Base-by-base conservation (phyloP, 2,888 invertebrate genomes). In the Halictus quadricinctus region DNA sequence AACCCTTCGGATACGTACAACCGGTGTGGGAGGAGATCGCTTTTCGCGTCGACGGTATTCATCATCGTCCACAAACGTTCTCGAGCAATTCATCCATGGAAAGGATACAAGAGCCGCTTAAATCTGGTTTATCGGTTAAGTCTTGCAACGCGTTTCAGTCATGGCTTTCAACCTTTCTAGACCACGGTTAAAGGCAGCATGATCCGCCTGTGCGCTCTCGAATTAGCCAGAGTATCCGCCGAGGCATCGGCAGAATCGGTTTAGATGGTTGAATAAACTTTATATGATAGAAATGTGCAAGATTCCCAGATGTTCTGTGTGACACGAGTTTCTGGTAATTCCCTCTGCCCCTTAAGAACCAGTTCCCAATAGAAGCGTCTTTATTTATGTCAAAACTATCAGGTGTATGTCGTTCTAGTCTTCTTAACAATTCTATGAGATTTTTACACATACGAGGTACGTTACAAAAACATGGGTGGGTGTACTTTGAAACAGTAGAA, bases 101-200 rank as follows among this genome's bases (percentile, higher is more conserved):
- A 82, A 78, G 81, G 81, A 85, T 87, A 88, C 83, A 90, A 79
- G 84, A 87, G 84, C 84, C 79, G 87, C 88, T 86, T 90, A 90
- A 90, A 90, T 89, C 89, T 84, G 85, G 83, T 90, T 90, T 89
- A 89, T 87, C 86, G 85, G 90, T 88, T 90, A 89, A 90, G 89
- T 90, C 90, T 90, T 84, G 80, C 86, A 84, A 60, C 72, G 79
- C 81, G 85, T 87, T 83, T 82, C 84, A 82, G 75, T 69, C 80
- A 83, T 76, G 88, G 76, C 81, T 80, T 86, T 81, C 83, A 81
- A 81, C 88, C 75, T 83, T 85, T 75, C 88, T 87, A 85, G 83
- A 85, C 81, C 80, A 86, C 80, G 84, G 84, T 83, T 87, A 81
- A 84, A 89, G 82, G 80, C 77, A 70, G 81, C 85, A 80, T 85